Percentiles rank a stretch among this genome's conserved stretches.
These are phyloP conservation scores for Chaetodon trifascialis DNA, from an alignment of 2,113 vertebrate genomes.

Conservation along the genomic window DNA sequence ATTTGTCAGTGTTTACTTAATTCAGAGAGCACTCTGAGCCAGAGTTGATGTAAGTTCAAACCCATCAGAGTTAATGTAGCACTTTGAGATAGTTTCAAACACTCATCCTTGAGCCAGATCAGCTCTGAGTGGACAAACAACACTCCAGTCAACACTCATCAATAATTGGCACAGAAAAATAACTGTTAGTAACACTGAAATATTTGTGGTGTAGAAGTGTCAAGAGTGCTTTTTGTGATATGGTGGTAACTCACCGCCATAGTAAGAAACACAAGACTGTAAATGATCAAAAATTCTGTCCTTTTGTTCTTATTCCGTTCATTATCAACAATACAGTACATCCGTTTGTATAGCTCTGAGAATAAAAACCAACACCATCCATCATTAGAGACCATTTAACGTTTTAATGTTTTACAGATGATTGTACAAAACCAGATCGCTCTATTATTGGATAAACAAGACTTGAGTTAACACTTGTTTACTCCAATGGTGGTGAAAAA, in stretches of 20 bases:
- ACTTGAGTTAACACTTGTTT: slow-evolving; percentile 16
- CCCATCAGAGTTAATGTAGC: slow-evolving; percentile 45
- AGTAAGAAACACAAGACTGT: slow-evolving; percentile 35
- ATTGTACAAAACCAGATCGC: slow-evolving; percentile 1
- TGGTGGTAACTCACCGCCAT: not conserved
- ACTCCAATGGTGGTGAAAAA: slow-evolving; percentile 17
- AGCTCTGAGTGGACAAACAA: slow-evolving; percentile 68
- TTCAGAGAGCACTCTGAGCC: not conserved
- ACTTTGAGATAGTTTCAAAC: slow-evolving; percentile 50
- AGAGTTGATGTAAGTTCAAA: slow-evolving; percentile 36
- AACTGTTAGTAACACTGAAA: slow-evolving; percentile 55
- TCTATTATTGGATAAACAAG: slow-evolving; percentile 3
- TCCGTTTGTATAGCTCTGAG: slow-evolving; percentile 5
- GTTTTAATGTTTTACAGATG: slow-evolving; percentile 1
- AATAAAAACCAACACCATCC: slow-evolving; percentile 4
- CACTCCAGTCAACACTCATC: slow-evolving; percentile 63
- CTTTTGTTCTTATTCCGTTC: slow-evolving; percentile 14
- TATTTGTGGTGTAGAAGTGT: slow-evolving; percentile 52
- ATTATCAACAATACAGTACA: not conserved
- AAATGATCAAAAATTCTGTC: slow-evolving; percentile 36
- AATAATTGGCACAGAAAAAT: slow-evolving; percentile 56
- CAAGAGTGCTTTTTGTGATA: slow-evolving; percentile 46
- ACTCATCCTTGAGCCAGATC: slow-evolving; percentile 45
- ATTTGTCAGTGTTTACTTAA: slow-evolving; percentile 29
- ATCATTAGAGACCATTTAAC: not conserved